Percentiles rank a stretch among this genome's conserved stretches.
phyloP scores from a whole-genome alignment of 2,797 vertebrate species.

The Aerospiza tachiro region DNA sequence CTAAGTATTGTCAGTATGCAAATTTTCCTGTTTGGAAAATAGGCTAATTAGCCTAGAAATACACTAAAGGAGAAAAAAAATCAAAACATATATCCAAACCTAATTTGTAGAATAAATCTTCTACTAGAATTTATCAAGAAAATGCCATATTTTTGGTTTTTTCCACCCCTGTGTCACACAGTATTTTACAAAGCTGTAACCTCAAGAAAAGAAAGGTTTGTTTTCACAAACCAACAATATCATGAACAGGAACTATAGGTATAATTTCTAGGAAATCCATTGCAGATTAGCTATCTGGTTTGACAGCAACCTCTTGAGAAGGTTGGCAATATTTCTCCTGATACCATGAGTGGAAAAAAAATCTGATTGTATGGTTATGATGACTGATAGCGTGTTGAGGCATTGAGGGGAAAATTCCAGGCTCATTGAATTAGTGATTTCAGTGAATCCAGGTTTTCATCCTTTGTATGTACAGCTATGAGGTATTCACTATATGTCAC shows the following conservation, averaged over 20 bases:
- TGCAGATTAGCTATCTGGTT: neutral
- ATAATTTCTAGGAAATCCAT: neutral
- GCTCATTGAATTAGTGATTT: neutral
- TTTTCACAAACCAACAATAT: neutral
- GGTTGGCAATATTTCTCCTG: neutral
- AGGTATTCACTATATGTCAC: neutral
- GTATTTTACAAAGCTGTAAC: neutral
- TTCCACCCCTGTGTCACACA: neutral
- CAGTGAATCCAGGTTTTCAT: neutral
- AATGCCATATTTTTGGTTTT: accelerated
- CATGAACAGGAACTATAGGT: neutral
- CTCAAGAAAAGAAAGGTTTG: neutral
- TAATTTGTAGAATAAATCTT: neutral
- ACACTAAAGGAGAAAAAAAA: neutral
- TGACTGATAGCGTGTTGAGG: neutral
- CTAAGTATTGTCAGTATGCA: neutral
- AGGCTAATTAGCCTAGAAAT: neutral
- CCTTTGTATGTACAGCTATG: neutral
- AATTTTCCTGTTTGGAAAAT: neutral
- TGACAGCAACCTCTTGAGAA: neutral
- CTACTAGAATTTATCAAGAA: neutral
- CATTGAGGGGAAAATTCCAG: neutral
- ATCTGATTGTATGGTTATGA: neutral
- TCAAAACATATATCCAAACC: neutral
- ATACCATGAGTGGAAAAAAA: accelerated